Conservation (phyloP, 2,113 vertebrate genomes). For the Cebus imitator region DNA sequence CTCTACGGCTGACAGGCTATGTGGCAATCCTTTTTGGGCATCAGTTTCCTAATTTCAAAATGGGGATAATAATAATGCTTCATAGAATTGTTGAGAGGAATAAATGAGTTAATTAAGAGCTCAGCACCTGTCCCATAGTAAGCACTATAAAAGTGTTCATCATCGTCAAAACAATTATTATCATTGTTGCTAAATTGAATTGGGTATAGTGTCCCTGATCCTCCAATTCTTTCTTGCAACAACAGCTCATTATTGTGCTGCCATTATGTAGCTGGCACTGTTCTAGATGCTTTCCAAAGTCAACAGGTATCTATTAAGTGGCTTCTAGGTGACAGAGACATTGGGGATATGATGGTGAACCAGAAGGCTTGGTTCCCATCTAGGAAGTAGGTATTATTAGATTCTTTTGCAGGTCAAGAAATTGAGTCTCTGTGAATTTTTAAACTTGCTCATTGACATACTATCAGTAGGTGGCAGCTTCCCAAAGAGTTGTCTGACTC, state of each 20-base stretch:
- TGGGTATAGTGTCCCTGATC: not conserved
- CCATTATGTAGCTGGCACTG: not conserved
- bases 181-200: not conserved
- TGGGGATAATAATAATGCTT: not conserved
- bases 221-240: not conserved
- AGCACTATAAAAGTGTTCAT: not conserved
- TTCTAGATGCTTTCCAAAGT: not conserved
- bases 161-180: not conserved
- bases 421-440: not conserved
- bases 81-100: not conserved
- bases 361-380: not conserved
- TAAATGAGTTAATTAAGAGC: not conserved
- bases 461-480: not conserved
- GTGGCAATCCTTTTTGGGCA: not conserved
- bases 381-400: not conserved
- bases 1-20: not conserved
- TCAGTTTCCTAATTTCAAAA: conserved; percentile 15
- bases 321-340: not conserved
- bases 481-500: not conserved
- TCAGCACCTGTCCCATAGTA: not conserved
- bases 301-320: not conserved
- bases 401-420: not conserved
- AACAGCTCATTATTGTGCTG: not conserved
- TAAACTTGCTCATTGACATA: not conserved
- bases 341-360: not conserved